phyloP scores from a whole-genome alignment of 2,797 vertebrate species.

The Pelodytes ibericus region DNA sequence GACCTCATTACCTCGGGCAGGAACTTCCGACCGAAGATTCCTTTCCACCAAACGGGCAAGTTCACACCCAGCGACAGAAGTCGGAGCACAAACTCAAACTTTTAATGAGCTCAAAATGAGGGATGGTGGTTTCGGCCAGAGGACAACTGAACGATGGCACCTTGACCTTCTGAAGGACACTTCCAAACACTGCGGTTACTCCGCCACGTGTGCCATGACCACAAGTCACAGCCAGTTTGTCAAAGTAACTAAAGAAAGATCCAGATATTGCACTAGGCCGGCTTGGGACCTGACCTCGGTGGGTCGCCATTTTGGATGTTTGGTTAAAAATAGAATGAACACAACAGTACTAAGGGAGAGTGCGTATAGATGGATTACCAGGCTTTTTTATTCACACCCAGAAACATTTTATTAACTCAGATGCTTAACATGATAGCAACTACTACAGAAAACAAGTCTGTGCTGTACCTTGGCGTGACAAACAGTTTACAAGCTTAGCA shows the following conservation, averaged over 20 bases:
- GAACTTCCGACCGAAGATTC: conserved; percentile 70
- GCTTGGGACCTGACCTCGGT: background rate
- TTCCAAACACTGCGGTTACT: background rate
- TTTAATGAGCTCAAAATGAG: background rate
- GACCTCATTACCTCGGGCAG: conserved; percentile 87
- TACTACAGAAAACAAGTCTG: too few species aligned
- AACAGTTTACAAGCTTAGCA: too few species aligned
- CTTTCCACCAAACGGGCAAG: conserved; percentile 57
- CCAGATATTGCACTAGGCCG: background rate
- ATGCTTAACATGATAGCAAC: background rate
- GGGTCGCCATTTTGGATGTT: background rate
- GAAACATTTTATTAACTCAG: background rate
- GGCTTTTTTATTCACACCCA: background rate
- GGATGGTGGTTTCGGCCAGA: background rate
- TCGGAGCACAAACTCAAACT: conserved; percentile 17
- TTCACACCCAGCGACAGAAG: conserved; percentile 56
- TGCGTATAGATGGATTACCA: background rate
- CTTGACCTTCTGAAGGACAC: too few species aligned
- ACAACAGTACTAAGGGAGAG: background rate
- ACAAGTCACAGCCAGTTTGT: background rate
- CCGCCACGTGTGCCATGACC: background rate
- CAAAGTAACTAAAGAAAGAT: background rate
- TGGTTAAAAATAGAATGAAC: background rate
- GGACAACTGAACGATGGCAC: background rate
- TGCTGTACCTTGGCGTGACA: too few species aligned